Base-by-base conservation (phyloP, 2,797 vertebrate genomes). In the Manis crassicaudata region DNA sequence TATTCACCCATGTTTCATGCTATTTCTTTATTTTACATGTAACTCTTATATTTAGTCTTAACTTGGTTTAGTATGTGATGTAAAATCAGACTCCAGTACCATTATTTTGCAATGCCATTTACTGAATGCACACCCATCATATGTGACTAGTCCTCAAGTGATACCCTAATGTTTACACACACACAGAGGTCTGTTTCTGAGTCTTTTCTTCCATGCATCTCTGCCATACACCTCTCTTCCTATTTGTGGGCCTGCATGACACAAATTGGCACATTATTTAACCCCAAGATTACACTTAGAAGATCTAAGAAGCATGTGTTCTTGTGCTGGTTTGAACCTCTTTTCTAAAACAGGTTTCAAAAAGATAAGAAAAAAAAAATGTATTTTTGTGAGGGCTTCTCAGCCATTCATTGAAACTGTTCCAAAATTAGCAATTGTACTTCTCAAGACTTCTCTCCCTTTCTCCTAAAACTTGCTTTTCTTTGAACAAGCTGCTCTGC, bases 321-420 rank as follows among this genome's bases (percentile, higher is more conserved):
- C 56, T 85, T 27, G 43, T n/a, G 29, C 73, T 86, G 29, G 52
- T 79, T 82, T 73, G 80, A 94, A 60, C 29, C 54, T 90, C 68
- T 82, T 86, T 88, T 37, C 79, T 82, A 88, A 95, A 94, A 82
- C 1, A 81, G 50, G 60, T 92, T 89, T 85, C 83, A 85, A 81
- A 92, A 80, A 88, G 43, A 75, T 62, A 85, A 68, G 27, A 27
- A 79, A 46, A 35, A 58, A 32, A 60, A 80, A 46, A 68, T 85
- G 5, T 80, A 43, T 63, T 92, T 46, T 62, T 37, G 54, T 72
- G 40, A 72, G 88, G 25, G 63, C 9, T 79, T 90, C 43, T 88
- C 68, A 76, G 68, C 73, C 35, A 91, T 58, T 87, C 54, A 25
- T 14, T 65, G 79, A 89, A 82, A 89, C 0, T 40, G 16, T 37